These are phyloP conservation scores for Tylochromis polylepis DNA, from an alignment of 2,113 vertebrate species.

Conservation along the genomic window DNA sequence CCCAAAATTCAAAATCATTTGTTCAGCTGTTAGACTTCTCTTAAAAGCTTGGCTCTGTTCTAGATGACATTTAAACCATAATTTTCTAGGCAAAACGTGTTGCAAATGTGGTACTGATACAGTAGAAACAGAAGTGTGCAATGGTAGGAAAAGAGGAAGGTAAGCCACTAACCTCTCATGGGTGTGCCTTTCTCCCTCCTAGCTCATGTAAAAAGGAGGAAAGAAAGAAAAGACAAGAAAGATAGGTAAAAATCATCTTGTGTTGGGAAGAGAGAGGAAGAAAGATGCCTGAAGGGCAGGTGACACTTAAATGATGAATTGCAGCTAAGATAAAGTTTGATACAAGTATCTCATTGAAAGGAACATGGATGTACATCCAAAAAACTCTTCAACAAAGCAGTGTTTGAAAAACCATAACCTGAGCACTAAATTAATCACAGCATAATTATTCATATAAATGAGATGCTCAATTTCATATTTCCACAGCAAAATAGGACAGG, in stretches of 20 bases:
- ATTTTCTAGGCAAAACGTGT: background rate
- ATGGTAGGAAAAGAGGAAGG: constrained; percentile 43
- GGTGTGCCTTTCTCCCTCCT: constrained; percentile 92
- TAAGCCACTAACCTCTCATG: constrained; percentile 92
- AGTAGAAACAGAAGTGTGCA: background rate
- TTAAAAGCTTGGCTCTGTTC: background rate
- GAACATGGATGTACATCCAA: too few species aligned
- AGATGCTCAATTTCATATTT: background rate
- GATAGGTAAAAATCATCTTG: constrained; percentile 7
- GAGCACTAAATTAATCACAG: background rate
- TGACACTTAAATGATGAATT: background rate
- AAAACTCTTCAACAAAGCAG: background rate
- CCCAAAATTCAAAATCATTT: rapidly evolving
- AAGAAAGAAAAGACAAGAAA: constrained; percentile 8
- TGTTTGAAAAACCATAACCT: background rate
- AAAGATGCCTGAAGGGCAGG: background rate
- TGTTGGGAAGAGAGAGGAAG: background rate
- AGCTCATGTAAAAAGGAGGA: constrained; percentile 71
- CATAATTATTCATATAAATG: background rate
- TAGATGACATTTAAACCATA: background rate
- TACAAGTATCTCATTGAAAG: background rate
- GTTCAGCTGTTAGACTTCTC: background rate
- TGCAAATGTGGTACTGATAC: background rate
- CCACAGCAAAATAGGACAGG: background rate
- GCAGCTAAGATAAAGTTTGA: background rate